Conservation (phyloP, 2,888 invertebrate genomes). For the Linnaemya tessellans region DNA sequence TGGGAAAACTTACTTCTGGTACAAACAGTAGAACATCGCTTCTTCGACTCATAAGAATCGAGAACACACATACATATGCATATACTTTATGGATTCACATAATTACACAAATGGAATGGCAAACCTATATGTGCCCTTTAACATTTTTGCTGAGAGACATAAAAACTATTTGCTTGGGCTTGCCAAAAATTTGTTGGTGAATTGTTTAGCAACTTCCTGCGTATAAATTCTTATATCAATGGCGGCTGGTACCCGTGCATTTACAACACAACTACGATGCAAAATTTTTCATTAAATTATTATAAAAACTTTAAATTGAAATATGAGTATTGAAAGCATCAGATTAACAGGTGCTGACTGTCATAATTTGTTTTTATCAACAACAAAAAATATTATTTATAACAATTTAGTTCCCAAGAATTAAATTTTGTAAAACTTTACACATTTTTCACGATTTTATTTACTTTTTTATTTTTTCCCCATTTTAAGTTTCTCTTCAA, state of each 20-base stretch:
- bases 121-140: too few relatives aligned
- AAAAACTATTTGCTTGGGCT: conserved; percentile 10
- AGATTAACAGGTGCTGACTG: conserved; percentile 60
- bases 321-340: conserved; percentile 51
- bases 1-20: too few relatives aligned
- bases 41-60: too few relatives aligned
- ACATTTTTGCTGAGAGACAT: background rate
- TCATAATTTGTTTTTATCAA: conserved; percentile 5
- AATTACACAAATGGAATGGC: too few relatives aligned
- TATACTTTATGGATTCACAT: too few relatives aligned
- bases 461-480: background rate
- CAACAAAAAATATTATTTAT: background rate
- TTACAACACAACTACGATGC: background rate
- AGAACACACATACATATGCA: too few relatives aligned
- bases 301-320: conserved; percentile 23
- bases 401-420: conserved; percentile 30
- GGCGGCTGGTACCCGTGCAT: background rate
- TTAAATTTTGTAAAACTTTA: background rate
- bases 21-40: too few relatives aligned
- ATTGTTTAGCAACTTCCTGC: background rate
- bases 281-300: conserved; percentile 1
- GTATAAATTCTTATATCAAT: background rate
- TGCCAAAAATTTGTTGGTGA: background rate
- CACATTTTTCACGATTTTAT: conserved; percentile 9
- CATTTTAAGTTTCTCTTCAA: conserved; percentile 1